Conservation (phyloP, 2,888 invertebrate species). For the Polydrusus cervinus region DNA sequence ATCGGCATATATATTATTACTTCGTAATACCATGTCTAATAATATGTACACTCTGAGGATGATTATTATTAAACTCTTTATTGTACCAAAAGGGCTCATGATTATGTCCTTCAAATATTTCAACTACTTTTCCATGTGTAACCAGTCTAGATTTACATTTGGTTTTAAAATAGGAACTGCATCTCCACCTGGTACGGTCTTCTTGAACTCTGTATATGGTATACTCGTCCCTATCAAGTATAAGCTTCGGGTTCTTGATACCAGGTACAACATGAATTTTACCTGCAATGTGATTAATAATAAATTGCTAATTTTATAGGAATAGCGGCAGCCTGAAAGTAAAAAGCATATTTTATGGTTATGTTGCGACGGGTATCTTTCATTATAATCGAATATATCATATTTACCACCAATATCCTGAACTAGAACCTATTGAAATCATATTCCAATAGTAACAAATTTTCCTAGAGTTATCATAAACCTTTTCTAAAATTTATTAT, state of each 20-base stretch:
- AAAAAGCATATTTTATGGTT: not conserved
- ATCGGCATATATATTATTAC: no score
- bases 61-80: constrained; percentile 10
- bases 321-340: no score
- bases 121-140: constrained; percentile 56
- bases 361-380: no score
- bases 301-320: no score
- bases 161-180: constrained; percentile 57
- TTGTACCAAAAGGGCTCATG: constrained; percentile 45
- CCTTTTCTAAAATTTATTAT: no score
- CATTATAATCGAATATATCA: no score
- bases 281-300: constrained; percentile 47
- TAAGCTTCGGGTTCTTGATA: constrained; percentile 57
- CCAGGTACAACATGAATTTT: constrained; percentile 53
- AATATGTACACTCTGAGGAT: constrained; percentile 29
- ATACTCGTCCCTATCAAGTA: constrained; percentile 59
- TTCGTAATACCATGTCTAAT: constrained; percentile 5
- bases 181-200: constrained; percentile 59
- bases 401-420: no score
- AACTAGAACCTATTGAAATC: no score
- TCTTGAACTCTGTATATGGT: constrained; percentile 53
- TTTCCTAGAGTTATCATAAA: no score
- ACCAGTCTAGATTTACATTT: constrained; percentile 57
- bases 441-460: no score
- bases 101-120: constrained; percentile 57